Evolutionary conservation across 2,113 vertebrate species (phyloP).

Genomic region (Montifringilla adamsi): DNA sequence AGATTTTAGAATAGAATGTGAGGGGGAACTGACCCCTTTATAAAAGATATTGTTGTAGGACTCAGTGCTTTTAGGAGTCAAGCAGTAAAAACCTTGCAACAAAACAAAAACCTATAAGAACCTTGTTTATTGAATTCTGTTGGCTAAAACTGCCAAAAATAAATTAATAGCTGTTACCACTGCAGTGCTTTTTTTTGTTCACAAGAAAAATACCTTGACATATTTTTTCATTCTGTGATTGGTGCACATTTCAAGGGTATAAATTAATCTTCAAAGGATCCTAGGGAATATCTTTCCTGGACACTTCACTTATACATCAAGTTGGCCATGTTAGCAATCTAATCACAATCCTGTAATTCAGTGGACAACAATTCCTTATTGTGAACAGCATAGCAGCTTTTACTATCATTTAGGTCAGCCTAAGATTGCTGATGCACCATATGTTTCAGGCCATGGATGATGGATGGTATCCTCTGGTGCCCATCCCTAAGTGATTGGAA

Average conservation of each 20-base stretch:
- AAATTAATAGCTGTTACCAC: slow-evolving; percentile 68
- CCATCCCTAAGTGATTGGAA: slow-evolving; percentile 91
- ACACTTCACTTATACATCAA: slow-evolving; percentile 76
- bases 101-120: slow-evolving; percentile 48
- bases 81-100: slow-evolving; percentile 8
- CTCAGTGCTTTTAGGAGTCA: slow-evolving; percentile 1
- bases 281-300: slow-evolving; percentile 69
- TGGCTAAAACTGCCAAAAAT: slow-evolving; percentile 69
- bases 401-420: slow-evolving; percentile 78
- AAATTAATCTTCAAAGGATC: slow-evolving; percentile 79
- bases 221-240: slow-evolving; percentile 79
- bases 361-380: slow-evolving; percentile 79
- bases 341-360: slow-evolving; percentile 82
- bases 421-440: slow-evolving; percentile 86
- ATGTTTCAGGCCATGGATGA: slow-evolving; percentile 86
- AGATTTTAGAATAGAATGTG: background rate
- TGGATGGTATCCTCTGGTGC: slow-evolving; percentile 87
- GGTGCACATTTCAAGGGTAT: slow-evolving; percentile 74
- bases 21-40: background rate
- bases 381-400: slow-evolving; percentile 74
- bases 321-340: slow-evolving; percentile 77
- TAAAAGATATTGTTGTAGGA: background rate
- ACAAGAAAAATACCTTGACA: slow-evolving; percentile 76
- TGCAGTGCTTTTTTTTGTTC: slow-evolving; percentile 65
- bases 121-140: slow-evolving; percentile 67